Percentiles rank a stretch among this genome's conserved stretches.
Conservation (phyloP, 2,113 vertebrate species). For the Neotoma lepida region DNA sequence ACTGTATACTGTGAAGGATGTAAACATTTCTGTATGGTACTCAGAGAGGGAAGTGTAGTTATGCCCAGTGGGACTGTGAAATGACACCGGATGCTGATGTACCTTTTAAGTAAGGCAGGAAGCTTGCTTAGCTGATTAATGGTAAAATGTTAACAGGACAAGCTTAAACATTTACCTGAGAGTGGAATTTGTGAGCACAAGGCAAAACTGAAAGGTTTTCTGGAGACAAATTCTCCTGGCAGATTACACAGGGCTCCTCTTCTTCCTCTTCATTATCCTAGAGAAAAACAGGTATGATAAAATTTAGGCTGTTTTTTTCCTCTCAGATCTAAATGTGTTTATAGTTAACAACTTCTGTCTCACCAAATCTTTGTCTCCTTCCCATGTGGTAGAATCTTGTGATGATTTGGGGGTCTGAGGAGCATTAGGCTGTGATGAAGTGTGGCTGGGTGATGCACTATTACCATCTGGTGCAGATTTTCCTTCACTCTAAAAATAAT, state of each 20-base stretch:
- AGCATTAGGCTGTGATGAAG: constrained; percentile 45
- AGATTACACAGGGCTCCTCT: constrained; percentile 81
- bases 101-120: constrained; percentile 13
- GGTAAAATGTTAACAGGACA: constrained; percentile 41
- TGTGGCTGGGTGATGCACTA: constrained; percentile 61
- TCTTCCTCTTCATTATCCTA: constrained; percentile 74
- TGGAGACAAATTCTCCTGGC: constrained; percentile 79
- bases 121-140: constrained; percentile 25
- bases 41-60: background rate
- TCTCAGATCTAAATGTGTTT: background rate
- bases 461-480: constrained; percentile 56
- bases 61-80: background rate
- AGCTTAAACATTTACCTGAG: constrained; percentile 71
- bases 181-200: constrained; percentile 81
- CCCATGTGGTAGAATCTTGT: constrained; percentile 65
- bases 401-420: constrained; percentile 43
- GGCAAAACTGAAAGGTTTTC: constrained; percentile 79
- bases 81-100: background rate
- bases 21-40: background rate
- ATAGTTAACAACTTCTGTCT: constrained; percentile 34
- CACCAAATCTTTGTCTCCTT: constrained; percentile 72
- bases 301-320: background rate
- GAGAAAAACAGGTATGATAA: background rate
- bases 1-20: background rate
- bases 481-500: constrained; percentile 72